Conservation (phyloP, 2,888 invertebrate genomes). For the Melieria crassipennis region DNA sequence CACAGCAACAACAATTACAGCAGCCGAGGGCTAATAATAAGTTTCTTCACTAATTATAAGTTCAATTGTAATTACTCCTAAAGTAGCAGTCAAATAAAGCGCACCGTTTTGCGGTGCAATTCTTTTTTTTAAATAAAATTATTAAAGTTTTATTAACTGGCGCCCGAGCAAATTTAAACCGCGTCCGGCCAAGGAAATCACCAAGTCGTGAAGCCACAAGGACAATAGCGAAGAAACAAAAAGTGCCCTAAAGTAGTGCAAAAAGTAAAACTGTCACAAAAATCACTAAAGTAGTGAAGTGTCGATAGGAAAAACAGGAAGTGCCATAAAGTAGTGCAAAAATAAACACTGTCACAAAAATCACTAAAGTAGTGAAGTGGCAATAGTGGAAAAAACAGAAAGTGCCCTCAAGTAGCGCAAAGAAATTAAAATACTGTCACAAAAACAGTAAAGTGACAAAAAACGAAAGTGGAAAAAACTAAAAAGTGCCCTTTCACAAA, state of each 20-base stretch:
- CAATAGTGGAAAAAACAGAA: no score
- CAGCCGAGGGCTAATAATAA: neutral
- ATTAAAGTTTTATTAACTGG: neutral
- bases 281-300: neutral
- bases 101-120: neutral
- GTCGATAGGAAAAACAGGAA: neutral
- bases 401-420: no score
- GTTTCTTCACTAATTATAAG: neutral
- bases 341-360: no score
- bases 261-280: constrained; percentile 1
- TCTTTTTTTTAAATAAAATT: neutral
- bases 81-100: neutral
- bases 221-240: neutral
- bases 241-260: neutral
- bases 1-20: neutral
- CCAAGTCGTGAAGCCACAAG: no score
- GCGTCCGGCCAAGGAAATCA: no score
- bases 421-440: neutral
- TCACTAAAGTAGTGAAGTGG: no score
- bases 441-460: neutral
- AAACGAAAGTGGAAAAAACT: no score
- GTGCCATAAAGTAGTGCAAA: no score
- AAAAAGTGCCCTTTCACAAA: neutral
- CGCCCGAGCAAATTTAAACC: neutral
- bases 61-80: neutral